These are phyloP conservation scores for Drosophila mulleri DNA, from an alignment of 2,888 invertebrate species.

Conservation along the genomic window DNA sequence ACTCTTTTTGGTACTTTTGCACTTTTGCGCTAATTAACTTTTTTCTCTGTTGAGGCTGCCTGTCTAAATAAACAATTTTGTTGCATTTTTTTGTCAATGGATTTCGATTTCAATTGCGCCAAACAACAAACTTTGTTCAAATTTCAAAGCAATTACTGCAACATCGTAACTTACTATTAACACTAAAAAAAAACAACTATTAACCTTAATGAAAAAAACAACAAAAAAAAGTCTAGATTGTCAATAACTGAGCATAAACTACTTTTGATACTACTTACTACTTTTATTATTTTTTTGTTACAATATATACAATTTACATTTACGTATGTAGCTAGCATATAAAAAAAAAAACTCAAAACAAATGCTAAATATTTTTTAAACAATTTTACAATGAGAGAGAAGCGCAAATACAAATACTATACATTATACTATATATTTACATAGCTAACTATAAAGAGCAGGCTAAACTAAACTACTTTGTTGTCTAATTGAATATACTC, in stretches of 20 bases:
- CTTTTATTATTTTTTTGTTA: constrained; percentile 74
- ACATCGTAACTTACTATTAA: not conserved
- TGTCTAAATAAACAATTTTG: constrained; percentile 57
- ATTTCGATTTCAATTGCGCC: constrained; percentile 67
- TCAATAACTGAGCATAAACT: constrained; percentile 69
- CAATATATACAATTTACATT: constrained; percentile 76
- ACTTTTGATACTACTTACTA: constrained; percentile 83
- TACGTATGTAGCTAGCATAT: constrained; percentile 66
- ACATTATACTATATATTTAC: constrained; percentile 49
- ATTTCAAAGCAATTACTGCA: constrained; percentile 78
- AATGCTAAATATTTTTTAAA: constrained; percentile 69
- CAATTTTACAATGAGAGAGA: constrained; percentile 62
- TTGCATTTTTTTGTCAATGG: constrained; percentile 79
- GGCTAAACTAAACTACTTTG: constrained; percentile 32
- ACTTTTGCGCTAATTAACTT: constrained; percentile 34
- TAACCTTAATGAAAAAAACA: constrained; percentile 19
- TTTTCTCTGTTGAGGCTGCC: constrained; percentile 30
- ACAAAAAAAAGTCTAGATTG: constrained; percentile 36
- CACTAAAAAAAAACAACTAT: constrained; percentile 12
- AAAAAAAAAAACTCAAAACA: constrained; percentile 41
- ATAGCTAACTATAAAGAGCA: constrained; percentile 42
- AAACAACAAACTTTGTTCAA: constrained; percentile 75
- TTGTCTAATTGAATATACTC: constrained; percentile 52
- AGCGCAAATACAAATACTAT: constrained; percentile 33
- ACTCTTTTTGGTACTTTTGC: constrained; percentile 52